Evolutionary conservation across 2,888 invertebrate genomes (phyloP), one percentile per base, ranked within the genome.

Genomic region (Perithous albicinctus): DNA sequence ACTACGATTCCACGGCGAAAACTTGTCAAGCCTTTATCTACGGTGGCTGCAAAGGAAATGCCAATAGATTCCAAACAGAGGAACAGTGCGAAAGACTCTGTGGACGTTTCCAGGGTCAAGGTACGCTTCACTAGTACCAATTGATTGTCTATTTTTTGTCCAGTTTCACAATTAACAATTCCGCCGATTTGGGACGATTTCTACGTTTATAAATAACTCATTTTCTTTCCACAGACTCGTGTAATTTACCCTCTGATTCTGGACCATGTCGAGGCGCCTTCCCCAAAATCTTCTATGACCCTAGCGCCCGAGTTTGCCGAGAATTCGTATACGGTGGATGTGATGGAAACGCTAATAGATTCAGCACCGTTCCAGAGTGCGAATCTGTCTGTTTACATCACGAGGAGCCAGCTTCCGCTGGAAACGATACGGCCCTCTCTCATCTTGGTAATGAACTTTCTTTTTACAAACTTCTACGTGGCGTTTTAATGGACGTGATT

Each of bases 251-350:
- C 0, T 92, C 94, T 69, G 96, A 96, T 85, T 92, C 94, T 35
- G 98, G 98, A 20, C 95, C 96, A 2, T 98, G 98, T 90, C 93
- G 94, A 26, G 95, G 94, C 0, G 89, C 94, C 80, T 94, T 96
- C 86, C 93, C 93, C 7, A 96, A 97, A 91, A 96, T 94, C 93
- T 97, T 95, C 93, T 98, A 95, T 93, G 95, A 97, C 88, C 90
- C 92, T 12, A 87, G 88, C 0, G 92, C 93, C 0, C 95, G 95
- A 12, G 92, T 93, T 43, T 98, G 98, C 91, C 93, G 94, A 70
- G 93, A 94, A 83, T 98, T 97, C 92, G 93, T 93, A 1, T 98
- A 96, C 90, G 96, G 97, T 43, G 98, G 98, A 78, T 98, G 98
- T 90, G 94, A 94, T 43, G 98, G 98, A 38, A 97, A 97, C 87